A percentile compares a stretch with the other conserved stretches of the same genome.
phyloP scores from a whole-genome alignment of 2,797 vertebrate genomes.

The Anguilla marmorata region DNA sequence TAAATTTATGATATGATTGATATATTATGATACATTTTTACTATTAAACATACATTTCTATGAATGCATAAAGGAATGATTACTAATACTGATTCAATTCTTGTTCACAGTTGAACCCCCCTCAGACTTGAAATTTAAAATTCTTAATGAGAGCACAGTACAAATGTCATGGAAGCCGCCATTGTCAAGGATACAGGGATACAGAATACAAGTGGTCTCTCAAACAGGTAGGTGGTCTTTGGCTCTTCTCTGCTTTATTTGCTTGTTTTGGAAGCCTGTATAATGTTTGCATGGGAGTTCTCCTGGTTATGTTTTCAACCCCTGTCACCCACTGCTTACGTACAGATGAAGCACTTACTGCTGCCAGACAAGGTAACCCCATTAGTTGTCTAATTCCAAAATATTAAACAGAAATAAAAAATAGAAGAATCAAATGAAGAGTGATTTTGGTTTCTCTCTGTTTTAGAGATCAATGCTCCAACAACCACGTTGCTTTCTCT shows the following conservation, averaged over 20 bases:
- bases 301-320: neutral
- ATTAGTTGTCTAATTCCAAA: neutral
- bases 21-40: slow-evolving; percentile 61
- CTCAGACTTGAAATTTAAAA: slow-evolving; percentile 92
- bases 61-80: slow-evolving; percentile 49
- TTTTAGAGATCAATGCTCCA: neutral
- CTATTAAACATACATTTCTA: slow-evolving; percentile 49
- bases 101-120: slow-evolving; percentile 87
- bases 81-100: slow-evolving; percentile 57
- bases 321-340: neutral
- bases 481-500: neutral
- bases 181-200: slow-evolving; percentile 81
- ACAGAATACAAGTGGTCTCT: slow-evolving; percentile 85
- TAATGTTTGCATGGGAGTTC: neutral
- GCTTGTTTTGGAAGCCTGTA: neutral
- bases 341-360: neutral
- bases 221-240: slow-evolving; percentile 78
- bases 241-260: neutral
- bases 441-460: neutral
- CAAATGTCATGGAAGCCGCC: slow-evolving; percentile 89
- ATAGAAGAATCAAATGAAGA: neutral
- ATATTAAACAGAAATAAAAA: neutral
- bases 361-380: neutral
- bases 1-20: neutral
- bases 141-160: slow-evolving; percentile 92